Conservation (phyloP, 2,797 vertebrate genomes). For the Enteromius anoplus region DNA sequence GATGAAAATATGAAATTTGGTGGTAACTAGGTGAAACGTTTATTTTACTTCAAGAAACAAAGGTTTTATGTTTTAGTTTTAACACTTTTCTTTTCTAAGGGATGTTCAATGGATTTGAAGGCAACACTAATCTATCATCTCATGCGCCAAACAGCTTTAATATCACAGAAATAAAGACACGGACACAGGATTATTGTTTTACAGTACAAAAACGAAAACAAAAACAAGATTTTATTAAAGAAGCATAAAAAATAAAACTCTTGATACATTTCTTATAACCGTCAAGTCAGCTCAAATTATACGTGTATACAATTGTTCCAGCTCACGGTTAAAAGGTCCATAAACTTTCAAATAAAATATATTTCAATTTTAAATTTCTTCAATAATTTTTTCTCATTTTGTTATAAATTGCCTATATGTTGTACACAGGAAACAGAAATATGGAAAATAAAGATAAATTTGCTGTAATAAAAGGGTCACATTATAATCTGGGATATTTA, state of each 20-base stretch:
- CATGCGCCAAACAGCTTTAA: background rate
- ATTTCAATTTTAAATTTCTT: conserved; percentile 99
- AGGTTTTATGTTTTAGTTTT: background rate
- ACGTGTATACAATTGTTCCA: conserved; percentile 88
- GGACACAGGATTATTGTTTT: conserved; percentile 71
- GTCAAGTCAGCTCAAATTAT: conserved; percentile 95
- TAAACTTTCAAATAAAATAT: conserved; percentile 99
- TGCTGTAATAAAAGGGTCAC: conserved; percentile 85
- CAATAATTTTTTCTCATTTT: conserved; percentile 90
- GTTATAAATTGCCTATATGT: conserved; percentile 98
- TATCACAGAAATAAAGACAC: conserved; percentile 55
- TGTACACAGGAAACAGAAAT: conserved; percentile 89
- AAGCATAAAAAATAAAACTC: conserved; percentile 99
- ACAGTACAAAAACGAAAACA: conserved; percentile 84
- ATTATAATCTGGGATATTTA: conserved; percentile 86
- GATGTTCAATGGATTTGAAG: background rate
- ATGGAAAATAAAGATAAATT: conserved; percentile 81
- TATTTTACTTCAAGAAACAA: background rate
- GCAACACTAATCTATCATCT: background rate
- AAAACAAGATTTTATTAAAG: conserved; percentile 87
- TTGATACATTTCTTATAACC: conserved; percentile 98
- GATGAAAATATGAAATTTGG: no score
- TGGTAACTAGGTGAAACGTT: no score
- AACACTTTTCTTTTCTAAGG: background rate
- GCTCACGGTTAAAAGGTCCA: conserved; percentile 94